Percentiles rank a stretch among this genome's conserved stretches.
Evolutionary conservation across 2,113 vertebrate species (phyloP).

Genomic region (Chloebia gouldiae): DNA sequence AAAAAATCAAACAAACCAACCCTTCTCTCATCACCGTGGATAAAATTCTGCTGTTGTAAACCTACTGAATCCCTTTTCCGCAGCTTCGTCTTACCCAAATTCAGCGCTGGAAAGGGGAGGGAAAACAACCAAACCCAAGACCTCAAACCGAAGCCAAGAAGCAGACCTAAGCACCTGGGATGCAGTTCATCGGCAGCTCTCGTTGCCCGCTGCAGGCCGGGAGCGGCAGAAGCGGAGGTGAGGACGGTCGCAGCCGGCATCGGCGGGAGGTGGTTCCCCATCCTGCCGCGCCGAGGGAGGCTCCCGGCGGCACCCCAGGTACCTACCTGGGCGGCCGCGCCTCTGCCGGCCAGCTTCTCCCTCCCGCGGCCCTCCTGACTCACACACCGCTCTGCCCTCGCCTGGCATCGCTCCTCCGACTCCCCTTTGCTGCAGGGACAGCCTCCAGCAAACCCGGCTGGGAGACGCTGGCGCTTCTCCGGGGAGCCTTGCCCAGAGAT

Average conservation of each 20-base stretch:
- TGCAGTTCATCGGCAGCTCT: conserved; percentile 66
- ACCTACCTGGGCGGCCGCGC: conserved; percentile 31
- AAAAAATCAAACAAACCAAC: background rate
- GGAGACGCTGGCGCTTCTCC: background rate
- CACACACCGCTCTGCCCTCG: background rate
- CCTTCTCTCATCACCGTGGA: background rate
- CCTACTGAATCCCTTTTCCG: background rate
- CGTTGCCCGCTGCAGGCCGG: background rate
- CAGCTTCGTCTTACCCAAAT: background rate
- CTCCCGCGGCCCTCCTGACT: conserved; percentile 11
- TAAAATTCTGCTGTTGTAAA: background rate
- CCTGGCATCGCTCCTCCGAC: background rate
- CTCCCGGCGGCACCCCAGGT: conserved; percentile 22
- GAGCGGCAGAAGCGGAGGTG: background rate
- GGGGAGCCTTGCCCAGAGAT: background rate
- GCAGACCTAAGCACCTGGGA: conserved; percentile 62
- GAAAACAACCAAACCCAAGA: background rate
- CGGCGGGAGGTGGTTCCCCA: background rate
- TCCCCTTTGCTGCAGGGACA: background rate
- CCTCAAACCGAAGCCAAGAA: background rate
- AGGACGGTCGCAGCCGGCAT: background rate
- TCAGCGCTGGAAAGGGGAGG: background rate
- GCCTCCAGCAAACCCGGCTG: background rate
- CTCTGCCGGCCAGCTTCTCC: background rate
- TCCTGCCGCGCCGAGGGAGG: conserved; percentile 14